Conservation (phyloP, 2,113 vertebrate genomes). For the Gobio gobio region DNA sequence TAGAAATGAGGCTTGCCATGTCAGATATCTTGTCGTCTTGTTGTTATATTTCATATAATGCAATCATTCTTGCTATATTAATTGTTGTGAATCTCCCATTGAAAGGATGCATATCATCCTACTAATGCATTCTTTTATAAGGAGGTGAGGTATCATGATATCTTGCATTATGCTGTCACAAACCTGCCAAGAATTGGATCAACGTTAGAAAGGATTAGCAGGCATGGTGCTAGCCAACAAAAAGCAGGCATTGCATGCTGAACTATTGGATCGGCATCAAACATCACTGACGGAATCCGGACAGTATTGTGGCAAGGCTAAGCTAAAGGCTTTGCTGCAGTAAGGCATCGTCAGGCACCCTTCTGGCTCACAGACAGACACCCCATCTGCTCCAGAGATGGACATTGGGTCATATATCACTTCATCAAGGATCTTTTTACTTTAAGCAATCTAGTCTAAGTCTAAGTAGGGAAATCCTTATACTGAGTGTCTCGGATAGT, state of each 20-base stretch:
- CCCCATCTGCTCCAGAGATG: slow-evolving; percentile 15
- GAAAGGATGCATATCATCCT: not conserved
- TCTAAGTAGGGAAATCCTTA: not conserved
- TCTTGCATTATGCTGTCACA: slow-evolving; percentile 36
- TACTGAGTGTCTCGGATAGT: not conserved
- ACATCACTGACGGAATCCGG: not conserved
- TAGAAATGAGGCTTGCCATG: not conserved
- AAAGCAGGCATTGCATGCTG: slow-evolving; percentile 34
- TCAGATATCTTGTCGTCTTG: not conserved
- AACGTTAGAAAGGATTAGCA: slow-evolving; percentile 51
- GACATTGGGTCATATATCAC: not conserved
- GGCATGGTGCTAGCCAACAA: slow-evolving; percentile 39
- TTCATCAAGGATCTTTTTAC: not conserved
- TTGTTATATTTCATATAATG: not conserved
- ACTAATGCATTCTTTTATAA: slow-evolving; percentile 11
- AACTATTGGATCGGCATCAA: slow-evolving; percentile 46
- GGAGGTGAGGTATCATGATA: slow-evolving; percentile 21
- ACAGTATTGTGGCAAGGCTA: slow-evolving; percentile 26
- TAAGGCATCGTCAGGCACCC: not conserved
- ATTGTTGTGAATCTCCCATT: not conserved
- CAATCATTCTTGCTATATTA: not conserved
- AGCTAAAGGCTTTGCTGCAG: slow-evolving; percentile 34
- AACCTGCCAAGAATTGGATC: slow-evolving; percentile 31
- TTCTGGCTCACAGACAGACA: not conserved
- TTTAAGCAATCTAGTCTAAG: not conserved